Evolutionary conservation across 2,797 vertebrate genomes (phyloP), one percentile per base, ranked within the genome.

Genomic region (Gorsachius magnificus): DNA sequence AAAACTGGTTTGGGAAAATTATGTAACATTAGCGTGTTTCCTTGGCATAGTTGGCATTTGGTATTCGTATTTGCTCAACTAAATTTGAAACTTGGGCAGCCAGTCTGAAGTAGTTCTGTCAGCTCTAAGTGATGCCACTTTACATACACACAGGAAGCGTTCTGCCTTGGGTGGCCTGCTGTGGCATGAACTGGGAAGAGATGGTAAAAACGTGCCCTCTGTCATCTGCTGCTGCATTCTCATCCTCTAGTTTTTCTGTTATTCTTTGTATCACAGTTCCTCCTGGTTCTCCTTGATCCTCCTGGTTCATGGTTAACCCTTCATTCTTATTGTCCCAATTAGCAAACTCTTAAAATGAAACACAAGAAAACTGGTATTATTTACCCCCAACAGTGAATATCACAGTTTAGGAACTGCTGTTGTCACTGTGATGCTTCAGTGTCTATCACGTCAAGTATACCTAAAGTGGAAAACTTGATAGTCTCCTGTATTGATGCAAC

Each of bases 201-300:
- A 13, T 3, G 8, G n/a, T 18, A 4, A 46, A 58, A 58, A 11
- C 0, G 1, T 24, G 50, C 10, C 60, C 54, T 28, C 1, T 33
- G 38, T n/a, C 11, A 17, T n/a, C 61, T 83, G 45, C 51, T 58
- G 35, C 45, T 45, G 20, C 22, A 11, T 35, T 68, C 77, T 45
- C 45, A 26, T 38, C 87, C 75, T 68, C 38, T 31, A 1, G 1
- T 51, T 90, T 63, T 46, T 33, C 45, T 24, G 31, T 22, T 54
- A 7, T 22, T 46, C 35, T 43, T 63, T 29, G 54, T 11, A 36
- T 76, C 29, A 16, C 24, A 17, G 41, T 45, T 90, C 38, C n/a
- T 46, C 69, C 21, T 54, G 20, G 22, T 29, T 57, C 58, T 84
- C 60, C 29, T 56, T 16, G 12, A 13, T n/a, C 35, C 41, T 53